A percentile compares a stretch with the other conserved stretches of the same genome.
Evolutionary conservation across 2,888 invertebrate genomes (phyloP).

Genomic region (Nymphalis urticae): DNA sequence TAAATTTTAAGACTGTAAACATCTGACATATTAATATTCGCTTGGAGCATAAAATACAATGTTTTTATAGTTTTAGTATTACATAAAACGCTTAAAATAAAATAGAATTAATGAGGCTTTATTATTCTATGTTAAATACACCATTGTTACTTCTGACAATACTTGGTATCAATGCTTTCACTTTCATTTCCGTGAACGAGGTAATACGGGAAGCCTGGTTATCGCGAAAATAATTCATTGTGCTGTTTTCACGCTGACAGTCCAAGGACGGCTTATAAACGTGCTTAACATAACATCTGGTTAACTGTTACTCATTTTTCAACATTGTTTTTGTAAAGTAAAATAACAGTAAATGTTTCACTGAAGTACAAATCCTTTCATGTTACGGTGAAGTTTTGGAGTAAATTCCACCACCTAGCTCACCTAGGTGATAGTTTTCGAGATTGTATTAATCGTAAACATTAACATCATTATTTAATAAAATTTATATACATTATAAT

Average conservation of each 20-base stretch:
- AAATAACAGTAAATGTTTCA: too few species aligned
- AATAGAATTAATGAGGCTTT: conserved; percentile 1
- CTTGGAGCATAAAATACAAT: too few species aligned
- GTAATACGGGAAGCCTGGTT: conserved; percentile 56
- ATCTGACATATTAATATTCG: too few species aligned
- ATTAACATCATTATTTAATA: too few species aligned
- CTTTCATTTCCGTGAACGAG: conserved; percentile 65
- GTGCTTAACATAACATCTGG: background rate
- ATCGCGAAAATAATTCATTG: conserved; percentile 65
- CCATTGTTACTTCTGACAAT: conserved; percentile 36
- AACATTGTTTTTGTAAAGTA: too few species aligned
- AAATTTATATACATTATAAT: too few species aligned
- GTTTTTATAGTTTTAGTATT: background rate
- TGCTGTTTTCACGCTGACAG: conserved; percentile 57
- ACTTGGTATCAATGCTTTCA: conserved; percentile 56
- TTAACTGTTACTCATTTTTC: background rate
- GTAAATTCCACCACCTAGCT: too few species aligned
- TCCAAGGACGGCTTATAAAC: conserved; percentile 64
- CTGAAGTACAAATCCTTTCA: too few species aligned
- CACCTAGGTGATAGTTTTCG: too few species aligned
- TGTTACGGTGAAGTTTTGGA: too few species aligned
- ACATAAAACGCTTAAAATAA: background rate
- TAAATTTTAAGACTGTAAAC: too few species aligned
- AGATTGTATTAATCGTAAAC: too few species aligned
- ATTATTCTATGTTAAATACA: conserved; percentile 17